Conservation (phyloP, 1,140 invertebrate species). For the Heliconius himera region DNA sequence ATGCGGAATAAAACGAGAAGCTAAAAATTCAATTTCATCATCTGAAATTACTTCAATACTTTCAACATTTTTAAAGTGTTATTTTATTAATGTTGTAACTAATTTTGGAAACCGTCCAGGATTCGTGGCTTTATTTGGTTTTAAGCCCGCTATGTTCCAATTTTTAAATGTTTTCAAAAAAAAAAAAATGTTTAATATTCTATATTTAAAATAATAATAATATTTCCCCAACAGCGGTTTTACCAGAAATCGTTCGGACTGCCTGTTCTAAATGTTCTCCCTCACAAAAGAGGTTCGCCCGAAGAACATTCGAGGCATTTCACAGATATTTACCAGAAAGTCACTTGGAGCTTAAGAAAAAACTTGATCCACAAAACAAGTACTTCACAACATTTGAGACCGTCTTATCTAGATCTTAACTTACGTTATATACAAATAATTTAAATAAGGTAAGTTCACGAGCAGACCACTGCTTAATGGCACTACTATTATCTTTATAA, state of each 20-base stretch:
- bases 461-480: neutral
- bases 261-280: constrained; percentile 58
- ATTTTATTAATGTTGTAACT: too few species aligned
- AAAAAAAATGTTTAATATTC: too few species aligned
- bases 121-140: too few species aligned
- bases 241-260: constrained; percentile 59
- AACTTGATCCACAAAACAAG: constrained; percentile 55
- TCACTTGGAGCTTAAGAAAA: constrained; percentile 49
- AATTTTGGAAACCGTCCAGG: too few species aligned
- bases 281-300: constrained; percentile 52
- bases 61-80: too few species aligned
- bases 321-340: constrained; percentile 46
- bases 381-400: constrained; percentile 54
- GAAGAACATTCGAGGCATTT: constrained; percentile 58
- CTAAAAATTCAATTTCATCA: too few species aligned
- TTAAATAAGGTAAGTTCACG: neutral
- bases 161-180: too few species aligned
- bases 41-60: too few species aligned
- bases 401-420: constrained; percentile 45
- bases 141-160: too few species aligned
- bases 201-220: neutral
- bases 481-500: too few species aligned
- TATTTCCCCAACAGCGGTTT: constrained; percentile 38
- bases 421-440: constrained; percentile 10
- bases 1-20: too few species aligned